Evolutionary conservation across 2,113 vertebrate genomes (phyloP).

Genomic region (Corvus hawaiiensis): DNA sequence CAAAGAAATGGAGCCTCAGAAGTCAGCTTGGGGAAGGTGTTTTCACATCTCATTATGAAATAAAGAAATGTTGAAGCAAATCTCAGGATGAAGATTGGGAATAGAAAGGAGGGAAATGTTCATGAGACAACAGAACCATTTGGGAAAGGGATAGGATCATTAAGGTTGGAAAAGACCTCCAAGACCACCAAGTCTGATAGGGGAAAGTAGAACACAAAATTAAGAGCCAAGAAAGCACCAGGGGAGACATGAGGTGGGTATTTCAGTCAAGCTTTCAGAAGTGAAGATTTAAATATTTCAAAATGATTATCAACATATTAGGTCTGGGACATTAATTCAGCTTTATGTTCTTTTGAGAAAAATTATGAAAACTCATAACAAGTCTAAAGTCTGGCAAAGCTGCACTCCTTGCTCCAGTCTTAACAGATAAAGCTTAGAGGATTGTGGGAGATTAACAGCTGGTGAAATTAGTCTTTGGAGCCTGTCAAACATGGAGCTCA

Average conservation of each 20-base stretch:
- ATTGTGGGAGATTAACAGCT: constrained; percentile 54
- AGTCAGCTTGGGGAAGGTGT: neutral
- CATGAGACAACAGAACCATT: neutral
- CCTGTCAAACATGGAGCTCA: neutral
- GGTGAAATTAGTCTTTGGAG: constrained; percentile 40
- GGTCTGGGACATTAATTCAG: constrained; percentile 49
- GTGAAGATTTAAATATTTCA: constrained; percentile 57
- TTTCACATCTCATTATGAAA: neutral
- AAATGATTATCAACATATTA: constrained; percentile 55
- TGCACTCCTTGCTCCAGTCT: constrained; percentile 23
- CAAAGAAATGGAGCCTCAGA: neutral
- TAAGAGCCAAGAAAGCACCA: neutral
- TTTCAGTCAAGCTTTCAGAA: constrained; percentile 13
- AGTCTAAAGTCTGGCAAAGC: constrained; percentile 45
- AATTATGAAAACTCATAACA: constrained; percentile 69
- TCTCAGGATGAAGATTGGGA: neutral
- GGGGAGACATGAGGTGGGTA: neutral
- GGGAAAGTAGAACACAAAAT: neutral
- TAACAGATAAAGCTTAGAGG: constrained; percentile 61
- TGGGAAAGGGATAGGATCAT: neutral
- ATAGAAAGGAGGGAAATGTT: neutral
- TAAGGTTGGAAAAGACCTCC: neutral
- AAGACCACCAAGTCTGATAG: neutral
- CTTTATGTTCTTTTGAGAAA: constrained; percentile 60
- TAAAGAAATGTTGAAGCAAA: neutral